Evolutionary conservation across 1,140 invertebrate genomes (phyloP).

Genomic region (Portunus trituberculatus): DNA sequence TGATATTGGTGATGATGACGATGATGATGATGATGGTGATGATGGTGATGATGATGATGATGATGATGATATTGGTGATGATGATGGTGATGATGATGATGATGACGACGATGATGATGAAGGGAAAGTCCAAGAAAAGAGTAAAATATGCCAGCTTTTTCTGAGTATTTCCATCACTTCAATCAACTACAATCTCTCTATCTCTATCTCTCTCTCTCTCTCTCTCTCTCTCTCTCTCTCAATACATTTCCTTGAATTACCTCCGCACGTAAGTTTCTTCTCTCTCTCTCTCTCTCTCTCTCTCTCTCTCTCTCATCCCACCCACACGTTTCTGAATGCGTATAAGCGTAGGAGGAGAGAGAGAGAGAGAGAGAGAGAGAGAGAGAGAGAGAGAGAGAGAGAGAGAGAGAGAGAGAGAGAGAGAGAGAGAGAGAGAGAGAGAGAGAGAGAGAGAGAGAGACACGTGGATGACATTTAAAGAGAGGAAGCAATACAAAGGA

Average conservation of each 20-base stretch:
- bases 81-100: neutral
- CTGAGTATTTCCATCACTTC: too few species aligned
- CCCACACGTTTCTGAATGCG: too few species aligned
- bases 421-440: conserved; percentile 32
- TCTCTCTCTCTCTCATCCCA: too few species aligned
- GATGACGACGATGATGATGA: neutral
- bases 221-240: neutral
- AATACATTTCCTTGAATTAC: too few species aligned
- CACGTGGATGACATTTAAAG: too few species aligned
- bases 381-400: neutral
- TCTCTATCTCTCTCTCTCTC: conserved; percentile 34
- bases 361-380: neutral
- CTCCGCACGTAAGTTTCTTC: too few species aligned
- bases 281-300: too few species aligned
- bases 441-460: neutral
- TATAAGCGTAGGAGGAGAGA: neutral
- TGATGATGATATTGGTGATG: too few species aligned
- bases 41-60: too few species aligned
- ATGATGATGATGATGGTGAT: conserved; percentile 20
- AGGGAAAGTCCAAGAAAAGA: neutral
- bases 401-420: conserved; percentile 13
- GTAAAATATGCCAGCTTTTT: too few species aligned
- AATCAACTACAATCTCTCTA: neutral
- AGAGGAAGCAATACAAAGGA: too few species aligned
- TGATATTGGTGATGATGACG: too few species aligned